Base-by-base conservation (phyloP, 2,113 vertebrate genomes). In the Plecotus auritus region DNA sequence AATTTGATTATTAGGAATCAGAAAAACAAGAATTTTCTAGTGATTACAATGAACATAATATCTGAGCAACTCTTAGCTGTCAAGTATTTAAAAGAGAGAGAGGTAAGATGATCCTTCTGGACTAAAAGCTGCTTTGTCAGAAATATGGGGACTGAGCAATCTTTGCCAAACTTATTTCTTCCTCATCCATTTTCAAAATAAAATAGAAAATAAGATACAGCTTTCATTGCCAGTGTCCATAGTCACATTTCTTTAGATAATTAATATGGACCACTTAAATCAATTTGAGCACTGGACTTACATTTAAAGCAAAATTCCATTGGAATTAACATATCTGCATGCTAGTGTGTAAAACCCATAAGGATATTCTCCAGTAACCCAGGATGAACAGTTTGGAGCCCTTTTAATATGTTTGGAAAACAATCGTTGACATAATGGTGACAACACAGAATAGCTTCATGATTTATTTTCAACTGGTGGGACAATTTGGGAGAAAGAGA, bases 131-230 rank as follows among this genome's bases (percentile, higher is more conserved):
- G 17, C 54, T 88, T 69, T 90, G 91, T 90, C 66, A 83, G 85
- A 85, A 95, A 88, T 73, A 28, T n/a, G 67, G 18, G 9, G 7
- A 70, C 14, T 54, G 40, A 59, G 18, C 13, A 67, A 8, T 37
- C 20, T 40, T 77, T 88, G 95, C 96, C 96, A 97, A 95, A 84
- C 2, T 42, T 69, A 91, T 78, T 97, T 95, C 64, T 96, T 70
- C 42, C 49, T 96, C 49, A 40, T 72, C 5, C 37, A n/a, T 82
- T 95, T 95, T 90, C 94, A 92, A 97, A 77, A 92, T 88, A 94
- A 85, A 97, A 84, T 40, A 92, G 49, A 90, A 90, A 95, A 78
- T 74, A 73, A 95, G 90, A 74, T n/a, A 73, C 4, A 67, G 40
- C 1, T 72, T 96, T 90, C 51, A 54, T 45, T 90, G 91, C 88